These are phyloP conservation scores for Cryptocheilus praepositus DNA, from an alignment of 2,888 invertebrate species.

Conservation along the genomic window DNA sequence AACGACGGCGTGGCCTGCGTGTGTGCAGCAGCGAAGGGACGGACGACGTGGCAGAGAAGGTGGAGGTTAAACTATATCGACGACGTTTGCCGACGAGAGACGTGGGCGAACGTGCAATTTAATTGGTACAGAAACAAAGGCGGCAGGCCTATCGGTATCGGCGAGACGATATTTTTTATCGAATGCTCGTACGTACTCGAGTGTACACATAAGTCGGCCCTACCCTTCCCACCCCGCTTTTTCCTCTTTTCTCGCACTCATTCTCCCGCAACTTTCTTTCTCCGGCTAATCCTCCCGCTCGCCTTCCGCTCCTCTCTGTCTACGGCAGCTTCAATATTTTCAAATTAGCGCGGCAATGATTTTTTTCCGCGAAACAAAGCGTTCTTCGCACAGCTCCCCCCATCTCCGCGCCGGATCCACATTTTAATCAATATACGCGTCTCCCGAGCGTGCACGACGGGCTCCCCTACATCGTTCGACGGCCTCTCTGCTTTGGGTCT, in stretches of 20 bases:
- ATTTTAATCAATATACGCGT: slow-evolving; percentile 71
- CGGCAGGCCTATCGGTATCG: slow-evolving; percentile 52
- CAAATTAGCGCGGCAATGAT: slow-evolving; percentile 71
- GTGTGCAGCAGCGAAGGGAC: slow-evolving; percentile 23
- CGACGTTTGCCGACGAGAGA: too few species aligned
- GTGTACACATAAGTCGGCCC: slow-evolving; percentile 46
- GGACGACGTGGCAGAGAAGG: slow-evolving; percentile 22
- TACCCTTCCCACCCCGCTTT: background rate
- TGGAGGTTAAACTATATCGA: slow-evolving; percentile 8
- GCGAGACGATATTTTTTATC: slow-evolving; percentile 55
- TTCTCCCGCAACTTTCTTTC: slow-evolving; percentile 18
- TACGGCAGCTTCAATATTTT: slow-evolving; percentile 63
- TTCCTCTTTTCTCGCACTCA: slow-evolving; percentile 2
- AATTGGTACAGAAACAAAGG: slow-evolving; percentile 56
- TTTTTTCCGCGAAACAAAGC: slow-evolving; percentile 68
- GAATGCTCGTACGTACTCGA: slow-evolving; percentile 44
- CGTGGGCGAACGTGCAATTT: slow-evolving; percentile 41
- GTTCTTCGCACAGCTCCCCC: slow-evolving; percentile 53
- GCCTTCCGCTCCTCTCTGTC: slow-evolving; percentile 21
- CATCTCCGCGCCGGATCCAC: slow-evolving; percentile 60
- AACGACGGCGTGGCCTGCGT: slow-evolving; percentile 42
- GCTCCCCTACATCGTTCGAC: slow-evolving; percentile 56
- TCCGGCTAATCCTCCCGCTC: slow-evolving; percentile 9
- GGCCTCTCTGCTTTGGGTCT: slow-evolving; percentile 57
- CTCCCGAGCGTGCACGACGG: slow-evolving; percentile 38